Conservation (phyloP, 2,797 vertebrate species). For the Natrix natrix region DNA sequence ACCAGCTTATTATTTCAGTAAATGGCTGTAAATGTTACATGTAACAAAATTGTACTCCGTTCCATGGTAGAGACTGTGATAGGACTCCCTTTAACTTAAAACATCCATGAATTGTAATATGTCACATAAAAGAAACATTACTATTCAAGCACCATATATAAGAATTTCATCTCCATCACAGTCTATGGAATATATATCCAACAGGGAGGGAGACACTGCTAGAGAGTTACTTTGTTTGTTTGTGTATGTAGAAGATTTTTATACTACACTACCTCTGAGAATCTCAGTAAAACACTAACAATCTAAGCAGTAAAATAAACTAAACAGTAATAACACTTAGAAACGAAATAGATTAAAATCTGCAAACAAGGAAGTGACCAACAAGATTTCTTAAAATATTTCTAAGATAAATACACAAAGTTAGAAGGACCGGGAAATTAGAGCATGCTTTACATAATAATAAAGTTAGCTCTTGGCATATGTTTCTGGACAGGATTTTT, state of each 20-base stretch:
- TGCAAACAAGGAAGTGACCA: not conserved
- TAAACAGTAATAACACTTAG: not conserved
- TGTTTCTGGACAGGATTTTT: not conserved
- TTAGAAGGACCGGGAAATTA: not conserved
- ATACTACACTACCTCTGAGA: not conserved
- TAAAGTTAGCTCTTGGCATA: not conserved
- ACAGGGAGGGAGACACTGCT: not conserved
- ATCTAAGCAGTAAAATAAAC: not conserved
- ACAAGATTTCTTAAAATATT: not conserved
- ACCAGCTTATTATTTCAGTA: not conserved
- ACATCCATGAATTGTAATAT: not conserved
- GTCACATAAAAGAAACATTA: not conserved
- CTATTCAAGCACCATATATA: not conserved
- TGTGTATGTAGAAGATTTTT: not conserved
- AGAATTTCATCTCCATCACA: not conserved
- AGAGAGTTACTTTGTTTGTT: not conserved
- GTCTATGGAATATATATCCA: not conserved
- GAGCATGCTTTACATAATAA: not conserved
- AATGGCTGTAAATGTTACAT: rapidly evolving
- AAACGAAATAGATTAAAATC: not conserved
- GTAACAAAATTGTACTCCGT: not conserved
- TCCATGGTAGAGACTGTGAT: not conserved
- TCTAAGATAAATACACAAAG: not conserved
- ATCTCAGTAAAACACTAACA: not conserved
- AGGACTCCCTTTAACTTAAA: not conserved